Base-by-base conservation (phyloP, 2,797 vertebrate genomes). In the Nyctibius grandis region DNA sequence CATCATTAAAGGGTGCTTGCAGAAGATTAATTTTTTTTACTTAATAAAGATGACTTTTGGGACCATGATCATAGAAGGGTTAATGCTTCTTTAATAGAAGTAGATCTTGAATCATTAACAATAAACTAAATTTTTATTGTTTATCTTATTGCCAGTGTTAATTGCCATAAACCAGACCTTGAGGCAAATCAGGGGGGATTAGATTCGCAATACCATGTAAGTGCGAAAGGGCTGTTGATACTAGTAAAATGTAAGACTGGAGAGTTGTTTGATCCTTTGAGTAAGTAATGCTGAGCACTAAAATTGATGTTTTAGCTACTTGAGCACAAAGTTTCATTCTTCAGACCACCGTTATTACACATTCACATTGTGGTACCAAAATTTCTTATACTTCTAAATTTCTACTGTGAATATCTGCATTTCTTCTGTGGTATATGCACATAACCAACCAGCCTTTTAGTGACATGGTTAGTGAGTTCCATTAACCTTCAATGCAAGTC, bases 1-100 rank as follows among this genome's bases (percentile, higher is more conserved):
- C 85, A 95, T 96, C 96, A 96, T 84, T 96, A 97, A 97, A 96
- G 68, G 82, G 50, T 88, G 33, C 61, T 90, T 93, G 85, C 67
- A 94, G 77, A 93, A 88, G 84, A 91, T 84, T 64, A 76, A 67
- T 61, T 93, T 84, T 96, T 95, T 97, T 88, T 88, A 3, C 18
- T 91, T 83, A 67, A 91, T 96, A 95, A 65, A 65, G 28, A 40
- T 45, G 13, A 84, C 92, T 95, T 93, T 95, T 51, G 74, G 84
- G 81, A 91, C 38, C 16, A 78, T 65, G 64, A 95, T 73, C 83
- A 67, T 81, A 68, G 36, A 82, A 64, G n/a, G 28, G 38, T 77
- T 88, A 95, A 81, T 84, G 36, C 0, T 60, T 72, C 60, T 72
- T 65, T 89, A 88, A 85, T 77, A 68, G 63, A 85, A 69, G 10